phyloP scores from a whole-genome alignment of 2,113 vertebrate species.

The Trinectes maculatus region DNA sequence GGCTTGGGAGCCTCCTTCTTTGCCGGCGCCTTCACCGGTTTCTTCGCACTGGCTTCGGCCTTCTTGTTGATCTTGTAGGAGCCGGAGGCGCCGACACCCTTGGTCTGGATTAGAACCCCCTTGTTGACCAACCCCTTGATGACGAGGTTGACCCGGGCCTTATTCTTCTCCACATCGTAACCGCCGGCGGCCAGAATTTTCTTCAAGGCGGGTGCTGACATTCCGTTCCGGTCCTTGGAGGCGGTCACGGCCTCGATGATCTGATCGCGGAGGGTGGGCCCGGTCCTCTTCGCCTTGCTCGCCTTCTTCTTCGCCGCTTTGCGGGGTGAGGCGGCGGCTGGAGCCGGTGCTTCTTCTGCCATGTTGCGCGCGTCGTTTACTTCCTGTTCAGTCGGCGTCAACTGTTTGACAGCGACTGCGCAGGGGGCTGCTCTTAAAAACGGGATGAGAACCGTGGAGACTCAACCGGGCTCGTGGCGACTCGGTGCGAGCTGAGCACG shows the following conservation, averaged over 20 bases:
- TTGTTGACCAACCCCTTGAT: not conserved
- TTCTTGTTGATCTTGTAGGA: conserved; percentile 1
- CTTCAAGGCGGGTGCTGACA: conserved; percentile 6
- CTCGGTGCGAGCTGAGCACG: not conserved
- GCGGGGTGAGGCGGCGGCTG: not conserved
- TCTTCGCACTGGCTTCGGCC: not conserved
- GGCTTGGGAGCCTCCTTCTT: not conserved
- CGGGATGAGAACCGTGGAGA: conserved; percentile 49
- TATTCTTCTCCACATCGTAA: not conserved
- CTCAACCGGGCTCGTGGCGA: not conserved
- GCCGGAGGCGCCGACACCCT: not conserved
- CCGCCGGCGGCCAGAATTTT: not conserved
- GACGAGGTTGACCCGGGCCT: not conserved
- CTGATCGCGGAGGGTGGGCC: conserved; percentile 21
- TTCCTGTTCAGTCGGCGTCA: not conserved
- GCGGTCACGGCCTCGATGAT: conserved; percentile 35
- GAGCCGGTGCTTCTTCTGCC: conserved; percentile 44
- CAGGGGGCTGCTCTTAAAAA: conserved; percentile 10
- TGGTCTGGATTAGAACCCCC: not conserved
- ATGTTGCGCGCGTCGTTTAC: not conserved
- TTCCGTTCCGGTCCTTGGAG: conserved; percentile 29
- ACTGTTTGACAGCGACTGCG: not conserved
- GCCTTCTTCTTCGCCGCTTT: conserved; percentile 28
- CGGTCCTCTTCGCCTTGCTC: not conserved
- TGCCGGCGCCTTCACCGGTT: no score